These are phyloP conservation scores for Echeneis naucrates DNA, from an alignment of 2,797 vertebrate species.

Conservation along the genomic window DNA sequence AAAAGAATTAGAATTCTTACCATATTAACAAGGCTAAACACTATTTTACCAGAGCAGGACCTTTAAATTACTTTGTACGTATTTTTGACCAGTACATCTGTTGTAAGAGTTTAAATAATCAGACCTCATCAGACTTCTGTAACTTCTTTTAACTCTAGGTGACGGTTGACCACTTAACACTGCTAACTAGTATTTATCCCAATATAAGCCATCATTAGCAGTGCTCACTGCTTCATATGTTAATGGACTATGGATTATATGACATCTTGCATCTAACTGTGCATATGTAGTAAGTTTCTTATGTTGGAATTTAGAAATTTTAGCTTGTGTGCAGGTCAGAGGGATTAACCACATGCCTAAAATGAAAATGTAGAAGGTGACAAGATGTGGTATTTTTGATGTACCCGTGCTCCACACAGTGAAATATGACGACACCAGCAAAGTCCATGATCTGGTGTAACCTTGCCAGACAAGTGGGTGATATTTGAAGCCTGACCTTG, in stretches of 20 bases:
- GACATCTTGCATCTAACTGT: too few species aligned
- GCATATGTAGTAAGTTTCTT: not conserved
- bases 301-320: not conserved
- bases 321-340: not conserved
- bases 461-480: not conserved
- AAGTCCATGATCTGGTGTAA: not conserved
- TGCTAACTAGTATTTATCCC: not conserved
- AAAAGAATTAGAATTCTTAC: too few species aligned
- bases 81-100: not conserved
- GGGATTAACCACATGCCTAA: not conserved
- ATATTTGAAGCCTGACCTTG: constrained; percentile 84
- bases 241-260: not conserved
- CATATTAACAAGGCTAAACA: too few species aligned
- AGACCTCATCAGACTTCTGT: not conserved
- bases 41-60: too few species aligned
- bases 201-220: not conserved
- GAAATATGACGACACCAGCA: constrained; percentile 11
- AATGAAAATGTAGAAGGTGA: constrained; percentile 30
- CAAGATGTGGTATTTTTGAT: constrained; percentile 15
- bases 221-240: not conserved
- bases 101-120: not conserved
- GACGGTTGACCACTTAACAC: not conserved
- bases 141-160: not conserved
- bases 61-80: too few species aligned
- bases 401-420: not conserved